These are phyloP conservation scores for Nipponia nippon DNA, from an alignment of 2,113 vertebrate species.

Conservation along the genomic window DNA sequence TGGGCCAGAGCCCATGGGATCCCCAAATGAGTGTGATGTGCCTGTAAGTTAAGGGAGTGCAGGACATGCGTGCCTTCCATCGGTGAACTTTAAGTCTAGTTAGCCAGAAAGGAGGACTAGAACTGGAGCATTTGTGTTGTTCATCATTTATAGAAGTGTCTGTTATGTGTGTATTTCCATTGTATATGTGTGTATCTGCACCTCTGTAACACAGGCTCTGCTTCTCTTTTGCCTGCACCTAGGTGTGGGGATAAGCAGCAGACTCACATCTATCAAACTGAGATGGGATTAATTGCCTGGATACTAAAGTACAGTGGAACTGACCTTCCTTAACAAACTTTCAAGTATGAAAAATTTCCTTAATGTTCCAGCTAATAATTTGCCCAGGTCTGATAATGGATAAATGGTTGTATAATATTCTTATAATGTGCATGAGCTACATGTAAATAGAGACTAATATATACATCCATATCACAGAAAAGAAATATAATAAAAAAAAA, in stretches of 20 bases:
- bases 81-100: not conserved
- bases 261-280: not conserved
- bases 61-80: not conserved
- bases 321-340: not conserved
- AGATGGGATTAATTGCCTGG: not conserved
- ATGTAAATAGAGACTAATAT: not conserved
- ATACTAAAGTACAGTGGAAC: not conserved
- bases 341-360: not conserved
- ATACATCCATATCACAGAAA: not conserved
- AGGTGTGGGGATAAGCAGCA: not conserved
- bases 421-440: not conserved
- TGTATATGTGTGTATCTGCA: accelerated
- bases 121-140: not conserved
- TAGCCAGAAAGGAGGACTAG: not conserved
- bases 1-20: not conserved
- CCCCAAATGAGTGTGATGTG: not conserved
- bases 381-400: not conserved
- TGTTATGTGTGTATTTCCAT: not conserved
- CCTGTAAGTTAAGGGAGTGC: not conserved
- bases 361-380: not conserved
- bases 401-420: not conserved
- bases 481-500: not conserved
- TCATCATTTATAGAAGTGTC: not conserved
- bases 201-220: not conserved
- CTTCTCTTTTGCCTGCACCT: not conserved